Base-by-base conservation (phyloP, 53 echinoderm and acorn worm species). In the Crossaster papposus region DNA sequence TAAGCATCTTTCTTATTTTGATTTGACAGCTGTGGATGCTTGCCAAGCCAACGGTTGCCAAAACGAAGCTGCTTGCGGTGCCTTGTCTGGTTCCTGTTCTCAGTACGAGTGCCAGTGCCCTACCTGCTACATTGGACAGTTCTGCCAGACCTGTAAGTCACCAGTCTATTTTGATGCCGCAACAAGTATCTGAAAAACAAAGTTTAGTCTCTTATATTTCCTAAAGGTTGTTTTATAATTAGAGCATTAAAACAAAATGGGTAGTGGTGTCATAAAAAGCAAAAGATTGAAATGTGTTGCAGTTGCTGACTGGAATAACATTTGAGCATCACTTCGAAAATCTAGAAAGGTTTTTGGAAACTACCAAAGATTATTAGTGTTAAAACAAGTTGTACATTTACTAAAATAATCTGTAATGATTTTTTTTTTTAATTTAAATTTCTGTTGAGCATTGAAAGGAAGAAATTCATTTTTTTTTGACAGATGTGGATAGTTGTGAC, bases 91-190 rank as follows among this genome's bases (percentile, higher is more conserved):
- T 55, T 93, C 94, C 79, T 97, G 97, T 54, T 95, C 93, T 35
- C 84, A 86, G 24, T 97, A 97, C 72, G 93, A 86, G 53, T 97
- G 97, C 83, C 90, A 94, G 36, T 97, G 97, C 88, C 94, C 95
- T 8, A n/a, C 80, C 24, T 97, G 97, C 73, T 95, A 80, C 79
- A 89, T 83, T 7, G 97, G 97, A 90, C 90, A 91, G 14, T 94
- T 88, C 88, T 97, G 97, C 72, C 72, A 97, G 70, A 91, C 83
- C 24, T 74, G 95, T 95, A 88, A 93, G 94, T 93, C 6, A 34
- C 77, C 17, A 30, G 20, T n/a, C n/a, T n/a, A n/a, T n/a, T n/a
- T n/a, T n/a, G n/a, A n/a, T n/a, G n/a, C n/a, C n/a, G n/a, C n/a
- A n/a, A n/a, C n/a, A n/a, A n/a, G n/a, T n/a, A n/a, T n/a, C n/a